Conservation (phyloP, 2,888 invertebrate genomes). For the Creontiades dilutus region DNA sequence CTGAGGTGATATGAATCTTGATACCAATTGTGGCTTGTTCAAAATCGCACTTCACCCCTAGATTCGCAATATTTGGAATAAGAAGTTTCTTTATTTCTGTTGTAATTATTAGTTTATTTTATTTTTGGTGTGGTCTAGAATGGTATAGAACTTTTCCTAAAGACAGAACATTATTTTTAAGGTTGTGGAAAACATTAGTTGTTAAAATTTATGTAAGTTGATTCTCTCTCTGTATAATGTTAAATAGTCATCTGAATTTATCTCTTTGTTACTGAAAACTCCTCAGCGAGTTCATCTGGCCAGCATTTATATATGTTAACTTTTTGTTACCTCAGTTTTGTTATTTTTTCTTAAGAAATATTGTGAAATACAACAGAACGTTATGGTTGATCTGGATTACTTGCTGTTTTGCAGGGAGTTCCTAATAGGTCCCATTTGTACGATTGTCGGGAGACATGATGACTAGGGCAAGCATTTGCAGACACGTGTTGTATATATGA, state of each 20-base stretch:
- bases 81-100: background rate
- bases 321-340: constrained; percentile 47
- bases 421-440: no score
- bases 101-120: background rate
- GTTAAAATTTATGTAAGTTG: constrained; percentile 16
- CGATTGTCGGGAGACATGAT: no score
- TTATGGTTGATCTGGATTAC: background rate
- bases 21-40: background rate
- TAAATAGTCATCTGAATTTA: background rate
- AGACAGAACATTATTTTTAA: constrained; percentile 4
- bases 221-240: background rate
- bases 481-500: no score
- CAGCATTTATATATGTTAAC: constrained; percentile 22
- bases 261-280: background rate
- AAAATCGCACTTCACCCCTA: background rate
- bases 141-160: constrained; percentile 2
- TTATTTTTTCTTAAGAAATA: constrained; percentile 34
- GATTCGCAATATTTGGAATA: background rate
- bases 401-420: background rate
- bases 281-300: background rate
- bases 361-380: constrained; percentile 1
- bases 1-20: background rate
- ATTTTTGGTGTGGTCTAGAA: constrained; percentile 42
- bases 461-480: no score
- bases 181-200: constrained; percentile 30